Percentiles rank a stretch among this genome's conserved stretches.
Conservation (phyloP, 2,888 invertebrate species). For the Maniola hyperantus region DNA sequence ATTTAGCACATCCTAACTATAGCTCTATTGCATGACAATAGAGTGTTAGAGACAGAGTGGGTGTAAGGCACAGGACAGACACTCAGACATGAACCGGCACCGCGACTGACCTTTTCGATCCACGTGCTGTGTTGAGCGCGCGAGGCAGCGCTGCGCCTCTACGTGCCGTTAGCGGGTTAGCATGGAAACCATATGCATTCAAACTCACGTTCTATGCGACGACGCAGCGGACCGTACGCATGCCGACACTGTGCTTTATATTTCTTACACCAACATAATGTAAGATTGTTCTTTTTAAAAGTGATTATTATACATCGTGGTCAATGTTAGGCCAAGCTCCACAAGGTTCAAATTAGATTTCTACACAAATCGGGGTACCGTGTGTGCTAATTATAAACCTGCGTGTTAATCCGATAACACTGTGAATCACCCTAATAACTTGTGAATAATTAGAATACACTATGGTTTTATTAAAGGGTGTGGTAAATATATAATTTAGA, state of each 20-base stretch:
- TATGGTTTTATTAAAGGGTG: background rate
- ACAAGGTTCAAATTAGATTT: background rate
- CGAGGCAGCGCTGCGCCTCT: conserved; percentile 76
- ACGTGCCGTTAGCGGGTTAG: conserved; percentile 81
- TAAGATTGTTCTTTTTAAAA: background rate
- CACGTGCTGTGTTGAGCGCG: conserved; percentile 87
- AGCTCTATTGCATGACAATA: conserved; percentile 22
- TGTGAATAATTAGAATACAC: background rate
- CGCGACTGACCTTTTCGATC: conserved; percentile 91
- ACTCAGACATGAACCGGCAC: conserved; percentile 22
- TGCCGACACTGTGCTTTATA: conserved; percentile 40
- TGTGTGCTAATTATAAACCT: background rate
- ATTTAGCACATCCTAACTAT: conserved; percentile 17
- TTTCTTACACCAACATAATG: background rate
- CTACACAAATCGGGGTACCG: background rate
- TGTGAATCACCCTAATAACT: background rate
- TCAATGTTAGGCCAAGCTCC: background rate
- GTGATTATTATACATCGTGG: background rate
- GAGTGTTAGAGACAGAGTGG: conserved; percentile 25
- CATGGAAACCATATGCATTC: conserved; percentile 79
- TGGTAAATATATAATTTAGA: background rate
- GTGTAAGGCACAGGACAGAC: conserved; percentile 23
- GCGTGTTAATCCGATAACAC: background rate
- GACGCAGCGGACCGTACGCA: conserved; percentile 40
- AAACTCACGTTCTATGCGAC: conserved; percentile 62